Conservation (phyloP, 2,888 invertebrate species). For the Eristalis pertinax region DNA sequence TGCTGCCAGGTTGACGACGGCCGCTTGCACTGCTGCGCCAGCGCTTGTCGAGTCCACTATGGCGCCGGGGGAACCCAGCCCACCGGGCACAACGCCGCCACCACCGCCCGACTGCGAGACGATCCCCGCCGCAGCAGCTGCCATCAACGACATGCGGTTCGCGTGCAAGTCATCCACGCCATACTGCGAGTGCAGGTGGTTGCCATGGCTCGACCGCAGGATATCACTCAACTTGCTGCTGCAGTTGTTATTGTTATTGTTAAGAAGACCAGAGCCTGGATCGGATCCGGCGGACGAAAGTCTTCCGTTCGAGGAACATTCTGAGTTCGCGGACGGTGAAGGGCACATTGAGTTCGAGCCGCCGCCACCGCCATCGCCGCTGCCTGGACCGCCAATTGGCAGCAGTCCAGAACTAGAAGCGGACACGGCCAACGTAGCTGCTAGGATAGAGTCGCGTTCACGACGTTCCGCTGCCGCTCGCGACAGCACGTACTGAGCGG, state of each 20-base stretch:
- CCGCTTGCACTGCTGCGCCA: constrained; percentile 87
- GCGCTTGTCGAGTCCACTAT: constrained; percentile 82
- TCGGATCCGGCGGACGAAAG: constrained; percentile 91
- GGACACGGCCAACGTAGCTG: constrained; percentile 85
- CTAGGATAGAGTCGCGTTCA: constrained; percentile 89
- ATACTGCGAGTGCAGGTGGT: constrained; percentile 83
- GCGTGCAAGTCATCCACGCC: constrained; percentile 85
- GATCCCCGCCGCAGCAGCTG: constrained; percentile 85
- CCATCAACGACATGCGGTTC: constrained; percentile 87
- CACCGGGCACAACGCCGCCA: constrained; percentile 84
- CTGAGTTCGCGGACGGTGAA: constrained; percentile 92
- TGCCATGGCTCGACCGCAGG: constrained; percentile 72
- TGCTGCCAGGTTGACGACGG: constrained; percentile 89
- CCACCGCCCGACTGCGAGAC: constrained; percentile 83
- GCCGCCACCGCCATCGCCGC: constrained; percentile 75
- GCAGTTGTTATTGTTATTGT: constrained; percentile 81
- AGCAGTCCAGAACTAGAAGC: constrained; percentile 85
- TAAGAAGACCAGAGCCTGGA: constrained; percentile 84
- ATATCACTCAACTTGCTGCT: constrained; percentile 83
- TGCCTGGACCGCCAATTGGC: constrained; percentile 80
- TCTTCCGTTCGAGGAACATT: constrained; percentile 92
- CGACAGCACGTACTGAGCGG: constrained; percentile 95
- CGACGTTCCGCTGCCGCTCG: constrained; percentile 94
- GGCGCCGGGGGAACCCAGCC: constrained; percentile 78
- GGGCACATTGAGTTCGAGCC: constrained; percentile 87